Evolutionary conservation across 1,140 invertebrate genomes (phyloP).

Genomic region (Drosophila aff.): DNA sequence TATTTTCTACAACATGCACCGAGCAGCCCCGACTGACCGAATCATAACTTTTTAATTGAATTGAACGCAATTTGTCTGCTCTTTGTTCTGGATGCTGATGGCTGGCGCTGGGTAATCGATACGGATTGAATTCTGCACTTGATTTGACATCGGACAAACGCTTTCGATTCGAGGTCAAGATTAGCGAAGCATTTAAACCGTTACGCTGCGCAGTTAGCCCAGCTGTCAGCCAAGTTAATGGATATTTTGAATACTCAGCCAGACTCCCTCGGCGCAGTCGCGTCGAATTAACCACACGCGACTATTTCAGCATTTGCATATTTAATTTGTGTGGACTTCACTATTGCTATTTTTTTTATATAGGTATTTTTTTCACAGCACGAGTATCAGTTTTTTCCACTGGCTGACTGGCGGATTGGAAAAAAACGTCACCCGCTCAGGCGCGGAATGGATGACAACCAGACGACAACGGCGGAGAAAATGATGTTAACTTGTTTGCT

Average conservation of each 20-base stretch:
- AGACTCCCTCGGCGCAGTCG: slow-evolving; percentile 27
- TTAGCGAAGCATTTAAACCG: slow-evolving; percentile 58
- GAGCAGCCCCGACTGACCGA: slow-evolving; percentile 1
- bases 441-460: slow-evolving; percentile 66
- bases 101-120: slow-evolving; percentile 32
- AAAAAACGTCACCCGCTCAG: slow-evolving; percentile 61
- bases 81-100: slow-evolving; percentile 36
- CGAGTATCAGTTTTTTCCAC: slow-evolving; percentile 55
- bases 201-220: slow-evolving; percentile 58
- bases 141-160: slow-evolving; percentile 40
- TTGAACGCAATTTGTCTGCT: slow-evolving; percentile 41
- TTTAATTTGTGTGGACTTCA: slow-evolving; percentile 58
- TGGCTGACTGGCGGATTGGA: slow-evolving; percentile 15
- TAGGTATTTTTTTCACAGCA: slow-evolving; percentile 22
- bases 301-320: slow-evolving; percentile 59
- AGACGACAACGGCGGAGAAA: slow-evolving; percentile 47
- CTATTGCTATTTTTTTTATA: slow-evolving; percentile 14
- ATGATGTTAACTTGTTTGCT: slow-evolving; percentile 60
- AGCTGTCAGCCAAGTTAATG: slow-evolving; percentile 15
- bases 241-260: slow-evolving; percentile 6
- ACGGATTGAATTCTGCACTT: slow-evolving; percentile 41
- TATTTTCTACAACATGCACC: slow-evolving; percentile 24
- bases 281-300: slow-evolving; percentile 55
- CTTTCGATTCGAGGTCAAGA: slow-evolving; percentile 53
- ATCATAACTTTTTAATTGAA: slow-evolving; percentile 49